A percentile compares a stretch with the other conserved stretches of the same genome.
phyloP scores from a whole-genome alignment of 2,113 vertebrate species.

The Butorides virescens region DNA sequence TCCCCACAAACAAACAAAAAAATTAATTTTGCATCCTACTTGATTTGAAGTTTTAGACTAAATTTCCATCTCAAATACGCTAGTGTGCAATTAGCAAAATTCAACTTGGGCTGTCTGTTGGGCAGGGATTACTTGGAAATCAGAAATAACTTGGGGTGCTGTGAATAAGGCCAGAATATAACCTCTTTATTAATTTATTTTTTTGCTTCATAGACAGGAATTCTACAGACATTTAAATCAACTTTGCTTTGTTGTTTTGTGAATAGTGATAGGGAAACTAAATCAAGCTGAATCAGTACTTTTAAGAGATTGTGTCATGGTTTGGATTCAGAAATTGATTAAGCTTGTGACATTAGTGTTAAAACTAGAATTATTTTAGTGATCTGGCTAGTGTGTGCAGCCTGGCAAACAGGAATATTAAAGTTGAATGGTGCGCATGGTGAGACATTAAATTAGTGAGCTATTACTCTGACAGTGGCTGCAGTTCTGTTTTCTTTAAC shows the following conservation, averaged over 20 bases:
- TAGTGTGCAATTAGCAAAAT: background rate
- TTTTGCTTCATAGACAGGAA: background rate
- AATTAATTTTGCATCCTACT: background rate
- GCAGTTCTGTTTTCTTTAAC: background rate
- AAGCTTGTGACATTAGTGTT: background rate
- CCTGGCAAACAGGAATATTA: background rate
- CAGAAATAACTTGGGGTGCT: background rate
- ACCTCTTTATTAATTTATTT: background rate
- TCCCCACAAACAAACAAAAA: background rate
- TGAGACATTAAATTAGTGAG: background rate
- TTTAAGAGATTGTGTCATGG: background rate
- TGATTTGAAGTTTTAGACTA: background rate
- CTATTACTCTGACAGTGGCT: background rate
- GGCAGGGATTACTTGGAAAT: background rate
- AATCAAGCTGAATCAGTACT: background rate
- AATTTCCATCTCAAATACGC: background rate
- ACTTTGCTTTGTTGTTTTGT: background rate
- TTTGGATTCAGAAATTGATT: background rate
- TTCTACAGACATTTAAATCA: background rate
- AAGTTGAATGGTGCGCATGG: background rate
- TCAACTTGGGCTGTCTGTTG: background rate
- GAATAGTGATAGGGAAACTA: background rate
- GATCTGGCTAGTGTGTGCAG: background rate
- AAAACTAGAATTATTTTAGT: background rate
- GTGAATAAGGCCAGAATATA: background rate